Base-by-base conservation (phyloP, 2,888 invertebrate genomes). In the Malthinus seriepunctatus region DNA sequence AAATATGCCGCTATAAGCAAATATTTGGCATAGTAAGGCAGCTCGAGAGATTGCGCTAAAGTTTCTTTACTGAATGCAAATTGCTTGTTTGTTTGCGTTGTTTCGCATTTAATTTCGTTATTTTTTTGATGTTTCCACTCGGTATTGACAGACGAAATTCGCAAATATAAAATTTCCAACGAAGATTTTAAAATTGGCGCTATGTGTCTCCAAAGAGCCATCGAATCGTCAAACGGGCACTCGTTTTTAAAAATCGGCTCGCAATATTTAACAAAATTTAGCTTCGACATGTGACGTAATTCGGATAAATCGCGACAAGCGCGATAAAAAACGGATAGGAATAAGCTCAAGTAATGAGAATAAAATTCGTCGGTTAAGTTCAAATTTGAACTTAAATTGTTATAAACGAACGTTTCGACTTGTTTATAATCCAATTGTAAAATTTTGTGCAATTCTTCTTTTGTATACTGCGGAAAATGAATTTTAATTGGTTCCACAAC, bases 1-100 rank as follows among this genome's bases (percentile, higher is more conserved):
- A 97, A 80, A 75, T 93, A 97, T 0, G 95, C 91, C 6, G 96
- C 93, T 23, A 97, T 91, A 2, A 97, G 80, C 33, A 97, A 81
- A 76, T 86, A 95, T 77, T 96, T 96, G 0, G 93, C 91, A 78
- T 93, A 95, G 73, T 87, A 94, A 0, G 96, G 96, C 3, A 97
- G 74, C 71, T 93, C 91, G 32, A 92, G 83, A 50, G 87, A 87
- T 63, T 86, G 86, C 0, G 86, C 86, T 67, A 87, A 79, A 31
- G 70, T 73, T 45, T 71, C 71, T 46, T 71, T 73, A 5, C 69
- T 63, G 35, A 70, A 66, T 5, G 65, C 55, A 34, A 57, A 54
- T 55, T 62, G 51, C 31, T 54, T 63, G 11, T 44, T 34, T 47
- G 62, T 55, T 51, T 62, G 62, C 15, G 42, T 51, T 56, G 49